Conservation (phyloP, 2,888 invertebrate genomes). For the Cosmia pyralina region DNA sequence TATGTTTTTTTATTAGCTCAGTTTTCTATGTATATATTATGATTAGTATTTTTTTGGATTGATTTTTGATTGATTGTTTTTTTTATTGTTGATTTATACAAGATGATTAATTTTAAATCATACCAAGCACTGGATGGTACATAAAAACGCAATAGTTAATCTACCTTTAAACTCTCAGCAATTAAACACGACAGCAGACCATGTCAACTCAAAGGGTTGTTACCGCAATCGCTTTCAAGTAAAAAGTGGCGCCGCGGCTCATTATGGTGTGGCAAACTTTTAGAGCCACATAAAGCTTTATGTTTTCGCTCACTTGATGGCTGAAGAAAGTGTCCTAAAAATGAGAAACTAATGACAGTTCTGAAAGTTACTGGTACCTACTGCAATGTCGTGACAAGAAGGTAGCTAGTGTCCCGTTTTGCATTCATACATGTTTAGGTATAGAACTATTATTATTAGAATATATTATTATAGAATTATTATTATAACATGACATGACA, state of each 20-base stretch:
- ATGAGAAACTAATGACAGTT: constrained; percentile 32
- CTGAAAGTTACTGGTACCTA: constrained; percentile 4
- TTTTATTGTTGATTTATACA: not conserved
- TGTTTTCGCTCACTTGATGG: constrained; percentile 22
- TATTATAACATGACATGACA: no score
- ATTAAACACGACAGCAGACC: not conserved
- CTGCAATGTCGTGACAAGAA: not conserved
- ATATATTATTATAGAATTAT: no score
- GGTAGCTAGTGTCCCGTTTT: not conserved
- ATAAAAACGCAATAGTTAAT: not conserved
- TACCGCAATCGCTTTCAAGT: constrained; percentile 27
- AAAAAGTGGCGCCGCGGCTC: constrained; percentile 53
- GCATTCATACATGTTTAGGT: not conserved
- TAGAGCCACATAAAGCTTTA: constrained; percentile 37
- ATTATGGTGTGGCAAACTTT: constrained; percentile 35
- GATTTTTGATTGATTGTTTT: no score
- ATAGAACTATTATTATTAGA: no score
- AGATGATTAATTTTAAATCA: not conserved
- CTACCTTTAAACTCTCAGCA: not conserved
- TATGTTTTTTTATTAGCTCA: not conserved
- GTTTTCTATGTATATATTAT: no score
- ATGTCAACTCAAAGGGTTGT: constrained; percentile 17
- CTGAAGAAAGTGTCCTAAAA: constrained; percentile 37
- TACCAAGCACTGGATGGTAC: not conserved
- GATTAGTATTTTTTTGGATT: no score